Conservation (phyloP, 2,888 invertebrate genomes). For the Sycophila texana region DNA sequence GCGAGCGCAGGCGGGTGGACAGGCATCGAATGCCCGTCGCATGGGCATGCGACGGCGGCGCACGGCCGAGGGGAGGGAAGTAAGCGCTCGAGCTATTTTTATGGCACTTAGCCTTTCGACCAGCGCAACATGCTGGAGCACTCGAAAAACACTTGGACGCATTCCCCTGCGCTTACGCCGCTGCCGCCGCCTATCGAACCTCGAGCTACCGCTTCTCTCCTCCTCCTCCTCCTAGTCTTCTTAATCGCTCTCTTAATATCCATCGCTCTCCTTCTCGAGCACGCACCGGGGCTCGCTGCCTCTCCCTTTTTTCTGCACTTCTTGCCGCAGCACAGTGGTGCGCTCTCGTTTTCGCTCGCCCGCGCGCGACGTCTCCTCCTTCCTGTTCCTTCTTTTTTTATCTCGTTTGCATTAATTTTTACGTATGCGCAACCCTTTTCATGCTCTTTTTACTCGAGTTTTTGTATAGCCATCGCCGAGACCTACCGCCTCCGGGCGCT, state of each 20-base stretch:
- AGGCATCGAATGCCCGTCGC: conserved; percentile 60
- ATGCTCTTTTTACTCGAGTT: neutral
- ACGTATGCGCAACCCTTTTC: conserved; percentile 5
- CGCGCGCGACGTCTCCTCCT: conserved; percentile 13
- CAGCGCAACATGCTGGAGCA: conserved; percentile 73
- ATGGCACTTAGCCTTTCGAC: conserved; percentile 72
- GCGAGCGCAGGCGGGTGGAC: conserved; percentile 56
- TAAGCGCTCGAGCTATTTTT: conserved; percentile 70
- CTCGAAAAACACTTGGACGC: conserved; percentile 75
- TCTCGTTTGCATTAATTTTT: conserved; percentile 35
- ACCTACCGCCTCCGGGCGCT: neutral
- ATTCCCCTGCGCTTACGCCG: conserved; percentile 73
- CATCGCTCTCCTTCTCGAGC: neutral
- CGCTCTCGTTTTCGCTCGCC: conserved; percentile 27
- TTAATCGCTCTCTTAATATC: conserved; percentile 49
- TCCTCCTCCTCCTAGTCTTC: neutral
- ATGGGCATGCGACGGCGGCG: conserved; percentile 38
- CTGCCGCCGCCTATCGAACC: conserved; percentile 55
- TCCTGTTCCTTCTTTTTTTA: neutral
- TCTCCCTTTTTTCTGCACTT: neutral
- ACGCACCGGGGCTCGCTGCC: neutral
- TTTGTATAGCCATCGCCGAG: neutral
- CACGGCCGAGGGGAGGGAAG: conserved; percentile 58
- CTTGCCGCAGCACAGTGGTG: neutral
- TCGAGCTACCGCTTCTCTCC: conserved; percentile 18